Evolutionary conservation across 2,797 vertebrate species (phyloP).

Genomic region (Lithobates pipiens): DNA sequence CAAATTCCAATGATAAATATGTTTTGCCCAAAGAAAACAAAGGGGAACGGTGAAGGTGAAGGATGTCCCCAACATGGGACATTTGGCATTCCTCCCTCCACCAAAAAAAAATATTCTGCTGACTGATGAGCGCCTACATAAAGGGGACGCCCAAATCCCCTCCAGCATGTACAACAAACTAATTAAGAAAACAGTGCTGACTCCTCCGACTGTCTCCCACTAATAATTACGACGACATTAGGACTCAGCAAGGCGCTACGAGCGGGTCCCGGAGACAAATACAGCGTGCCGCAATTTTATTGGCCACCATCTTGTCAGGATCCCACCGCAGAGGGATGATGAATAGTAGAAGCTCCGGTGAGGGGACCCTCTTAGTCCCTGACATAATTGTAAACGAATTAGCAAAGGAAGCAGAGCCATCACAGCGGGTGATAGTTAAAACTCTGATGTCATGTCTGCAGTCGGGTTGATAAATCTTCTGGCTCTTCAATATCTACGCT

Average conservation of each 20-base stretch:
- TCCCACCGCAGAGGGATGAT: constrained; percentile 62
- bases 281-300: constrained; percentile 21
- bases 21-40: too few relatives aligned
- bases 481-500: constrained; percentile 69
- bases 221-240: constrained; percentile 54
- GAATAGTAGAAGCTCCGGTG: constrained; percentile 61
- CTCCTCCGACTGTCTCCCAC: constrained; percentile 1
- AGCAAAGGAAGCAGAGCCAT: constrained; percentile 62
- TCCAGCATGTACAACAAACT: constrained; percentile 42
- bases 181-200: constrained; percentile 37
- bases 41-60: too few relatives aligned
- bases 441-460: constrained; percentile 70
- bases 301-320: constrained; percentile 11
- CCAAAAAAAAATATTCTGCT: constrained; percentile 11
- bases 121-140: constrained; percentile 21
- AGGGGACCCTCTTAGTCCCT: constrained; percentile 66
- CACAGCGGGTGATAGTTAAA: constrained; percentile 60
- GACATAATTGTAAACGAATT: constrained; percentile 67
- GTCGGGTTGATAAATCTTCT: constrained; percentile 66
- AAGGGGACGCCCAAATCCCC: neutral
- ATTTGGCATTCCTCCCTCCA: constrained; percentile 1
- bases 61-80: neutral
- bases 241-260: constrained; percentile 37
- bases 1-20: too few relatives aligned
- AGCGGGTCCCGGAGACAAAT: constrained; percentile 46